phyloP scores from a whole-genome alignment of 2,797 vertebrate genomes.

The Sebastes kiyomatsui region DNA sequence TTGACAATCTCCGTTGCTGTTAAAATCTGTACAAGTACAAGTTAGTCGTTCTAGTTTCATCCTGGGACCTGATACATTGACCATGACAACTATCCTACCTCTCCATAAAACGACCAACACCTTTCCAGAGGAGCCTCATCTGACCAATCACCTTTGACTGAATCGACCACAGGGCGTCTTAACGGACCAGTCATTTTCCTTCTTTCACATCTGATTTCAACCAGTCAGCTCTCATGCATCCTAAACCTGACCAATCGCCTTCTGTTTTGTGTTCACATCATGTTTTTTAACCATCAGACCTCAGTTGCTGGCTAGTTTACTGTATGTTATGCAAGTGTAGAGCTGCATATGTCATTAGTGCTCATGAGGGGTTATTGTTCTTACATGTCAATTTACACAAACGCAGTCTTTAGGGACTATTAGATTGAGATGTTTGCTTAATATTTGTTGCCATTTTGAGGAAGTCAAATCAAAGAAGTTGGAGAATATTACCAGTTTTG shows the following conservation, averaged over 20 bases:
- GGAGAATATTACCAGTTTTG: slow-evolving; percentile 1
- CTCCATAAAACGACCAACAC: slow-evolving; percentile 64
- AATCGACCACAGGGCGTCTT: neutral
- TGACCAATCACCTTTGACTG: slow-evolving; percentile 25
- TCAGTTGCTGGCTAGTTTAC: slow-evolving; percentile 52
- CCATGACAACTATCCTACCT: slow-evolving; percentile 82
- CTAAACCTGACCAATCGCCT: slow-evolving; percentile 48
- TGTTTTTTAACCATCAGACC: slow-evolving; percentile 50
- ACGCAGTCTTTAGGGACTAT: neutral
- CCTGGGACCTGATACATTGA: slow-evolving; percentile 60
- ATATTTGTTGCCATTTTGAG: slow-evolving; percentile 34
- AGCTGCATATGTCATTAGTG: slow-evolving; percentile 29
- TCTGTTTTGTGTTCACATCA: slow-evolving; percentile 35
- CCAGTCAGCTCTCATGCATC: neutral
- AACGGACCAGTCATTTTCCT: slow-evolving; percentile 20
- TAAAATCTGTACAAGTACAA: slow-evolving; percentile 18
- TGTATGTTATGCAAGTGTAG: slow-evolving; percentile 28
- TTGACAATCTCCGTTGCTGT: neutral
- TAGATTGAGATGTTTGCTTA: neutral
- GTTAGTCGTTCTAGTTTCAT: slow-evolving; percentile 15
- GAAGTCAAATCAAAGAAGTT: slow-evolving; percentile 26
- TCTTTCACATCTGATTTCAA: neutral
- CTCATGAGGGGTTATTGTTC: slow-evolving; percentile 20
- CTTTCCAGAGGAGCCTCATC: slow-evolving; percentile 18
- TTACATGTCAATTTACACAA: slow-evolving; percentile 12